These are phyloP conservation scores for Periparus ater DNA, from an alignment of 2,797 vertebrate genomes.

Conservation along the genomic window DNA sequence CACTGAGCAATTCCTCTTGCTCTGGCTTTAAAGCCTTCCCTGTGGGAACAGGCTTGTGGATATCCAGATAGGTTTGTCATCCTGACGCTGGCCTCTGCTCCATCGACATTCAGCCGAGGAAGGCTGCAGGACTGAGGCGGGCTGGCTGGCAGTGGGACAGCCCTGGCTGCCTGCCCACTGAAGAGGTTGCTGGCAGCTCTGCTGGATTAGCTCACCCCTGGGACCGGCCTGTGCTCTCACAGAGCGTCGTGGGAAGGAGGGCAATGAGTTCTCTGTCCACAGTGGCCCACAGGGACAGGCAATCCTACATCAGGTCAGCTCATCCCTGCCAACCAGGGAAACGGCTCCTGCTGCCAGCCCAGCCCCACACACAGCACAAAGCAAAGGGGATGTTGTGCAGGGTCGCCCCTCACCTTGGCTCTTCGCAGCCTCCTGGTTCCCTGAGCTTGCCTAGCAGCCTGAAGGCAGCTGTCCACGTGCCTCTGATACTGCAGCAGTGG, in stretches of 20 bases:
- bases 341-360: not conserved
- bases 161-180: slow-evolving; percentile 51
- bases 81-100: not conserved
- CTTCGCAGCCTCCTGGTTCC: slow-evolving; percentile 55
- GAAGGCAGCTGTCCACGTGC: slow-evolving; percentile 86
- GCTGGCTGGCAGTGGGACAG: slow-evolving; percentile 12
- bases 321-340: not conserved
- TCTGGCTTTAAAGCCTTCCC: not conserved
- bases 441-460: slow-evolving; percentile 65
- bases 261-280: not conserved
- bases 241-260: not conserved
- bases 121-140: not conserved
- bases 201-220: slow-evolving; percentile 56
- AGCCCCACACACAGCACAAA: not conserved
- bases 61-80: not conserved
- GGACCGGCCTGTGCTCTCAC: not conserved
- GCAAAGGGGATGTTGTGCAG: slow-evolving; percentile 3
- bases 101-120: not conserved
- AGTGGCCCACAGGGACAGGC: not conserved
- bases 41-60: not conserved
- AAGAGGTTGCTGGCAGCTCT: slow-evolving; percentile 51
- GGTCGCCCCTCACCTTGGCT: slow-evolving; percentile 66
- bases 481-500: slow-evolving; percentile 79
- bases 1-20: not conserved
- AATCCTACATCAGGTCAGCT: slow-evolving; percentile 3